phyloP scores from a whole-genome alignment of 2,113 vertebrate species.

The Macrotis lagotis region DNA sequence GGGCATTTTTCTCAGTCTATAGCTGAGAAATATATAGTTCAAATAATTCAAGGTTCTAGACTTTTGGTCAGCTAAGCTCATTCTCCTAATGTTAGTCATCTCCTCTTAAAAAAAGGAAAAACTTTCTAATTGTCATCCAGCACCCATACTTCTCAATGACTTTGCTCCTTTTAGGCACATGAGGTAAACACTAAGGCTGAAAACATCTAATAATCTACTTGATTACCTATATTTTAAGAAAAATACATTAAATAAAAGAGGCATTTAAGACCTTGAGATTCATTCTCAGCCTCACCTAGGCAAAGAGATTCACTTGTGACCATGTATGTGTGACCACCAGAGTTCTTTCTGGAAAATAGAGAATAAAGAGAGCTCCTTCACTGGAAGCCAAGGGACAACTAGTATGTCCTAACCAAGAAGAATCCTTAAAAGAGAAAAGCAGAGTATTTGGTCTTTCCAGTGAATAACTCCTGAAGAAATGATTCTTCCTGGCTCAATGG shows the following conservation, averaged over 20 bases:
- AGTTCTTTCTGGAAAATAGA: background rate
- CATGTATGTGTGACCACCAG: background rate
- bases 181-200: background rate
- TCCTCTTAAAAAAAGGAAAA: too few relatives aligned
- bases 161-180: background rate
- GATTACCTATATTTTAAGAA: background rate
- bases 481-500: background rate
- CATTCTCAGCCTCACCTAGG: background rate
- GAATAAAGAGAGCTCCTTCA: background rate
- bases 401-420: background rate
- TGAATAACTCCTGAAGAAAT: background rate
- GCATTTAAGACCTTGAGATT: background rate
- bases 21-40: too few relatives aligned
- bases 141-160: background rate
- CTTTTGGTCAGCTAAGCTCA: too few relatives aligned
- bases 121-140: too few relatives aligned
- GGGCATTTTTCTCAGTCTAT: too few relatives aligned
- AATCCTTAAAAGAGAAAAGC: background rate
- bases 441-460: background rate
- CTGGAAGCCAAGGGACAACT: background rate
- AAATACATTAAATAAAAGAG: background rate
- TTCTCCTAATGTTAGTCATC: too few relatives aligned
- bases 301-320: background rate
- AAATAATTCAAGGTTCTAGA: too few relatives aligned
- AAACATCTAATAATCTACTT: background rate